These are phyloP conservation scores for Steatocranus sp. DNA, from an alignment of 2,797 vertebrate genomes.

Conservation along the genomic window DNA sequence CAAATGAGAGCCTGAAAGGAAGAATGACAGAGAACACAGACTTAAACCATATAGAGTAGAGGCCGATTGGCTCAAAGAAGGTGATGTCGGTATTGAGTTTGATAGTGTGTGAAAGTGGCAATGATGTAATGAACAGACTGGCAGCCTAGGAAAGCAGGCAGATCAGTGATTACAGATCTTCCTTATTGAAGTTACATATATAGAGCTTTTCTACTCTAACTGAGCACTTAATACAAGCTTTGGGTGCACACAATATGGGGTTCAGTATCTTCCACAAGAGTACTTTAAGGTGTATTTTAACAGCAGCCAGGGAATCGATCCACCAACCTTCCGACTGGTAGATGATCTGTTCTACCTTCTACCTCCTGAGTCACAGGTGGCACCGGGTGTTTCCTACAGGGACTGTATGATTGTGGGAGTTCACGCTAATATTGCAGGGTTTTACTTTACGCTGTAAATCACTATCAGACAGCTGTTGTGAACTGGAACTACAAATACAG, in stretches of 20 bases:
- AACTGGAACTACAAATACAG: not conserved
- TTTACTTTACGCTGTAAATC: not conserved
- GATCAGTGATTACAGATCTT: not conserved
- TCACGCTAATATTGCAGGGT: not conserved
- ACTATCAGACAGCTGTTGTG: not conserved
- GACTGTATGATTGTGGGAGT: not conserved
- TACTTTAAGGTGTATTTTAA: not conserved
- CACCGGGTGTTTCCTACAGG: not conserved
- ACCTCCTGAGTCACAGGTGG: not conserved
- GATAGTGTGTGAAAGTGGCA: not conserved
- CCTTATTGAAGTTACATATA: not conserved
- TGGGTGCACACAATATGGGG: not conserved
- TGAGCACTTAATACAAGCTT: not conserved
- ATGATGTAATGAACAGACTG: not conserved
- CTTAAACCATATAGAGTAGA: not conserved
- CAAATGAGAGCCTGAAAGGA: not conserved
- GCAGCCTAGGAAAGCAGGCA: not conserved
- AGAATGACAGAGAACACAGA: not conserved
- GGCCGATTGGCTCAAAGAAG: not conserved
- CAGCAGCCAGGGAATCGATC: not conserved
- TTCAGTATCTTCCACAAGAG: not conserved
- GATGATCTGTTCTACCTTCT: not conserved
- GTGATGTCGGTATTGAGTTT: not conserved
- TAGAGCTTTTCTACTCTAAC: not conserved
- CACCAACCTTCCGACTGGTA: not conserved